These are phyloP conservation scores for Gallinago paraguaiae DNA, from an alignment of 2,113 vertebrate genomes.

Conservation along the genomic window DNA sequence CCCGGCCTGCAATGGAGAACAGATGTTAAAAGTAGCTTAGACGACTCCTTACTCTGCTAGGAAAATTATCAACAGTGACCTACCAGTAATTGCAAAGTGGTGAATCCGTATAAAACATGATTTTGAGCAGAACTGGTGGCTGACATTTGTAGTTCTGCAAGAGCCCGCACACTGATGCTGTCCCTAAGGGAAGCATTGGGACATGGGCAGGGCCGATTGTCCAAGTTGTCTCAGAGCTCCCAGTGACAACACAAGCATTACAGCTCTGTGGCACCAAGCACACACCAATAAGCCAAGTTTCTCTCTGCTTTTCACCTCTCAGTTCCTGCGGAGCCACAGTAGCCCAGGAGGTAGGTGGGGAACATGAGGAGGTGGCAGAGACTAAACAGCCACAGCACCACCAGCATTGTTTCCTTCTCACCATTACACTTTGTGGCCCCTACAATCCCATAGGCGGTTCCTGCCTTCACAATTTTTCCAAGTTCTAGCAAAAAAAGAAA, in stretches of 20 bases:
- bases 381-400: neutral
- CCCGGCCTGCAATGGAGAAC: slow-evolving; percentile 68
- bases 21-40: neutral
- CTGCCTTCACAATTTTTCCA: neutral
- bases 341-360: neutral
- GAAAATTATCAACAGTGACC: neutral
- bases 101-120: neutral
- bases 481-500: neutral
- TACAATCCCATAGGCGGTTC: neutral
- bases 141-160: neutral
- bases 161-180: neutral
- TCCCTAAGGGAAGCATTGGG: neutral
- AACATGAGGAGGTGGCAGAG: neutral
- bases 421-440: neutral
- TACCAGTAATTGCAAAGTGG: neutral
- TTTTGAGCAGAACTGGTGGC: neutral
- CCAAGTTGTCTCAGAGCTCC: neutral
- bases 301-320: neutral
- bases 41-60: neutral
- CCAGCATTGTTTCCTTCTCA: neutral
- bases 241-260: neutral
- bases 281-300: neutral
- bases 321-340: neutral
- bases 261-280: neutral
- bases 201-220: neutral